Base-by-base conservation (phyloP, 2,888 invertebrate genomes). In the Lottia scabra region DNA sequence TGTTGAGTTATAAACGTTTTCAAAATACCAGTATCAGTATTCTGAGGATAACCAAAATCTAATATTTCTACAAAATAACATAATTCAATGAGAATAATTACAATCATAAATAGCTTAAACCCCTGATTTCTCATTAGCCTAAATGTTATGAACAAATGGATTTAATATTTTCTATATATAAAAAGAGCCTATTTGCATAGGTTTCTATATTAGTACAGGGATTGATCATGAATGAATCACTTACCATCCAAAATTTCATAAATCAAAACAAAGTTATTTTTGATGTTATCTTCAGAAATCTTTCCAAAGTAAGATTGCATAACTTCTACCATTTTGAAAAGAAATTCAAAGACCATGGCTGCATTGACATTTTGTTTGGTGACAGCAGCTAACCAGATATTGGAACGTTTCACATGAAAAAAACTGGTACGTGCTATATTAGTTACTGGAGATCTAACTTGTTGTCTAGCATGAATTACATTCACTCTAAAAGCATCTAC, bases 261-360 rank as follows among this genome's bases (percentile, higher is more conserved):
- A 85, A 99, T 99, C 30, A 99, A 93, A 23, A 99, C 99, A 91
- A 99, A 99, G 91, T 99, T 99, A 90, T 99, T 99, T 91, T 99
- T 99, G 87, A 99, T 99, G 89, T 99, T 99, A 90, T 99, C 99
- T 89, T 99, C 99, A 0, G 98, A 98, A 79, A 99, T 96, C 91
- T 99, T 99, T 72, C 99, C 99, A 89, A 99, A 99, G 90, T 99
- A 99, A 0, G 98, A 97, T 90, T 98, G 98, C 99, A 99, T 99
- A 70, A 99, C 98, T 80, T 92, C 92, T 23, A 91, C 90, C 89
- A 99, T 98, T 91, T 99, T 98, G 70, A 98, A 93, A 64, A 99
- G 92, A 90, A 99, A 99, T 91, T 99, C 99, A 89, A 99, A 99
- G 56, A 99, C 99, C 99, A 99, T 99, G 0, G 98, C 98, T 27